Base-by-base conservation (phyloP, 2,113 vertebrate species). In the Pteruthius melanotis region DNA sequence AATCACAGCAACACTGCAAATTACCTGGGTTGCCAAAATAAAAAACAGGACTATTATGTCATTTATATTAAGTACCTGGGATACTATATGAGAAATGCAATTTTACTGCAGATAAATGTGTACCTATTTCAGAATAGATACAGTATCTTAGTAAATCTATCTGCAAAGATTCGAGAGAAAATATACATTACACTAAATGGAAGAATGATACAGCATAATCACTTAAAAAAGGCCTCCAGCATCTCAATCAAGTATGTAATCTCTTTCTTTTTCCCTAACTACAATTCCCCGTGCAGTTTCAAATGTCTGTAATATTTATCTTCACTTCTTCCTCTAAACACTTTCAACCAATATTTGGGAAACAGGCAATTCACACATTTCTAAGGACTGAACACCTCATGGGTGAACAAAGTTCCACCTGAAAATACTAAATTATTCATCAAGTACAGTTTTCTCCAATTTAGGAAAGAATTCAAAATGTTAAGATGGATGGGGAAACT, bases 181-280 rank as follows among this genome's bases (percentile, higher is more conserved):
- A 91, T 65, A 79, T 81, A 93, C 95, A 96, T 94, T 91, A 74
- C 42, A 75, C 52, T 56, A 92, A 95, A 93, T 56, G 17, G 39
- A 88, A 94, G 35, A 93, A 89, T 74, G n/a, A 83, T 77, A 54
- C 15, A 60, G 42, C 33, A 83, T 87, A 89, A 95, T 83, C 42
- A 90, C 54, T 79, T 83, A 3, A 80, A 89, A 93, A 83, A 52
- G 31, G 26, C 77, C 80, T 95, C 66, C 37, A 96, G 77, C 74
- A 93, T 59, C 90, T 91, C 63, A 81, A 57, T 94, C 83, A 93
- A 64, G 20, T 87, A n/a, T 37, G n/a, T 71, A 61, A 94, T 71
- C 42, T 65, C 19, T 91, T 94, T 90, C 47, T 89, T 91, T 93
- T 90, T 86, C 11, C 30, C 24, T 92, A 59, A 16, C 74, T 87